These are phyloP conservation scores for Uloborus plumipes DNA, from an alignment of 2,888 invertebrate genomes.

Conservation along the genomic window DNA sequence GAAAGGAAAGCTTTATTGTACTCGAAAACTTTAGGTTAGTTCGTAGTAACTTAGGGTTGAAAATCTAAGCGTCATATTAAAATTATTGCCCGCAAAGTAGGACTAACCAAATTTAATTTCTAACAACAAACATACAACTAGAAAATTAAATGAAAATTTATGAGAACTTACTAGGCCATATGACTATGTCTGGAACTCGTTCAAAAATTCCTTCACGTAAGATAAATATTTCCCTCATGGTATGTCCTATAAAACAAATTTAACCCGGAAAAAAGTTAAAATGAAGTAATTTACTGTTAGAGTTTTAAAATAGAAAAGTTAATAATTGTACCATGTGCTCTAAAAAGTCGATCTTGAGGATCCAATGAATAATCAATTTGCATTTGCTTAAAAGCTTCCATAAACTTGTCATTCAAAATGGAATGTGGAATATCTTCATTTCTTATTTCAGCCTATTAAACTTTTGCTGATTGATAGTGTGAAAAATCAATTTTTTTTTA, in stretches of 20 bases:
- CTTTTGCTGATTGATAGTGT: no score
- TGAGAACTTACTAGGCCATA: slow-evolving; percentile 85
- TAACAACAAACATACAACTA: not conserved
- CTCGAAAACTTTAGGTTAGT: no score
- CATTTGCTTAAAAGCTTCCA: slow-evolving; percentile 75
- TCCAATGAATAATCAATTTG: slow-evolving; percentile 79
- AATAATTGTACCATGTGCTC: slow-evolving; percentile 81
- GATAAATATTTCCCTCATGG: slow-evolving; percentile 87
- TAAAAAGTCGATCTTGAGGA: slow-evolving; percentile 85
- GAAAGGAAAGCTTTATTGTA: no score
- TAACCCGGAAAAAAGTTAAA: not conserved
- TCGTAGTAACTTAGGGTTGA: no score
- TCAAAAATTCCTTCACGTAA: slow-evolving; percentile 81
- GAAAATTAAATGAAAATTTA: not conserved
- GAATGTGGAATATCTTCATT: slow-evolving; percentile 78
- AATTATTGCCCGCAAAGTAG: no score
- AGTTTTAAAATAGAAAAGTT: not conserved
- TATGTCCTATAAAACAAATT: slow-evolving; percentile 76
- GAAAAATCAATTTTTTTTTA: no score
- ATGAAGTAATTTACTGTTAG: not conserved
- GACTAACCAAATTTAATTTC: no score
- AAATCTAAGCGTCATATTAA: no score
- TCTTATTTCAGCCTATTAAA: slow-evolving; percentile 66
- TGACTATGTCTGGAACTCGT: slow-evolving; percentile 91
- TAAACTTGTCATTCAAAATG: slow-evolving; percentile 76